Percentiles rank a stretch among this genome's conserved stretches.
Evolutionary conservation across 2,113 vertebrate genomes (phyloP).

Genomic region (Anoura caudifer): DNA sequence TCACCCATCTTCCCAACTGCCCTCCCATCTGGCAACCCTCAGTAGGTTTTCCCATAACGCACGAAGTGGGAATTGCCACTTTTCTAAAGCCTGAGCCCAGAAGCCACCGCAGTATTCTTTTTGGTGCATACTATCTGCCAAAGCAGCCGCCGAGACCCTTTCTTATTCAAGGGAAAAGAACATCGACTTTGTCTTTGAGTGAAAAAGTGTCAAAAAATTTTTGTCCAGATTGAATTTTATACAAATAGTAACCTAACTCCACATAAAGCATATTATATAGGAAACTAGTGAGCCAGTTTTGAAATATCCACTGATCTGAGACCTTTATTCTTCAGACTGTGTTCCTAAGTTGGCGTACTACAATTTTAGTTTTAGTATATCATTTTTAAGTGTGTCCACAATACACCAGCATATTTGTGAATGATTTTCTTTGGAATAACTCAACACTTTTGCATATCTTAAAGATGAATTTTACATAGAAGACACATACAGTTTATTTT

Average conservation of each 20-base stretch:
- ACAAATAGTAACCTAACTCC: not conserved
- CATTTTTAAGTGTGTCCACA: not conserved
- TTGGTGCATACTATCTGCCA: not conserved
- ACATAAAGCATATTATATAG: not conserved
- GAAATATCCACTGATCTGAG: not conserved
- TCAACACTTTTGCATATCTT: not conserved
- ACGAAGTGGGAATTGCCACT: not conserved
- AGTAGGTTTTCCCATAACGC: not conserved
- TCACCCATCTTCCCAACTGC: not conserved
- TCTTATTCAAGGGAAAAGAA: not conserved
- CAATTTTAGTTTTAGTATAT: not conserved
- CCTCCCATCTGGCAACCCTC: not conserved
- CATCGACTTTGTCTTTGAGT: not conserved
- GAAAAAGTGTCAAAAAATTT: not conserved
- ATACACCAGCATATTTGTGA: not conserved
- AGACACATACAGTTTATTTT: not conserved
- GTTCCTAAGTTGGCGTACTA: not conserved
- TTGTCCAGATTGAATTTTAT: not conserved
- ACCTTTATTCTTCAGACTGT: not conserved
- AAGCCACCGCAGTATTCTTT: not conserved
- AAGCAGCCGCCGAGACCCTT: not conserved
- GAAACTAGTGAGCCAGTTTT: not conserved
- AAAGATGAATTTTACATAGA: not conserved
- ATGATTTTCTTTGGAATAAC: not conserved
- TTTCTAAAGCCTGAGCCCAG: not conserved